phyloP scores from a whole-genome alignment of 2,888 invertebrate species.

The Campoplex capitator region DNA sequence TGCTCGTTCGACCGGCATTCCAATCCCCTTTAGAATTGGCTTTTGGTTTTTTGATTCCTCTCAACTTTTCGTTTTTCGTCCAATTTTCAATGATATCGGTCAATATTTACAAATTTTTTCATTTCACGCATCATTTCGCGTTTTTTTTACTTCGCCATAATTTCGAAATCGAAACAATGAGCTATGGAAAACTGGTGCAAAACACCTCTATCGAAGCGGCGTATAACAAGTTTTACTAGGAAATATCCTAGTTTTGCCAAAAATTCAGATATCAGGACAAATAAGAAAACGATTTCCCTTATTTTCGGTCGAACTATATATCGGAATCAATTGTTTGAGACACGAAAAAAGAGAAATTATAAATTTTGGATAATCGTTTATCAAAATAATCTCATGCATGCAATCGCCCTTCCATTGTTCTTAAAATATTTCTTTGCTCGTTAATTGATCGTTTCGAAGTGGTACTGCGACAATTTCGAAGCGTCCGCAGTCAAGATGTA shows the following conservation, averaged over 20 bases:
- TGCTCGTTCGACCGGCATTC: not conserved
- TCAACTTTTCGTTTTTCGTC: not conserved
- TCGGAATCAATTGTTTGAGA: no score
- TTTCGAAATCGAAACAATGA: no score
- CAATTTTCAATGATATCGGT: not conserved
- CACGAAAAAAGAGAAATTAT: not conserved
- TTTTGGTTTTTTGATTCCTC: not conserved
- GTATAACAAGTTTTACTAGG: no score
- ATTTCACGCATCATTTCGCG: no score
- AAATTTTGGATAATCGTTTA: not conserved
- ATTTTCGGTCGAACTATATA: no score
- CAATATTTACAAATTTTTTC: no score
- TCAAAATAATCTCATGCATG: not conserved
- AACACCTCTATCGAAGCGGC: no score
- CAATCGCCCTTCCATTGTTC: not conserved
- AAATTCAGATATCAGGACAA: no score
- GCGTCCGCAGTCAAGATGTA: slow-evolving; percentile 3
- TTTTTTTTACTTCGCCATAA: no score
- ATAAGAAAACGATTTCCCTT: no score
- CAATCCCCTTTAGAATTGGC: not conserved
- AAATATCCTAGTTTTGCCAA: no score
- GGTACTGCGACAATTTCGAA: not conserved
- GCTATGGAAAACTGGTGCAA: no score
- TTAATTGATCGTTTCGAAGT: not conserved
- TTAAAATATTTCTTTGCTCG: not conserved